phyloP scores from a whole-genome alignment of 1,140 invertebrate species.

The Drosophila nebulosa region DNA sequence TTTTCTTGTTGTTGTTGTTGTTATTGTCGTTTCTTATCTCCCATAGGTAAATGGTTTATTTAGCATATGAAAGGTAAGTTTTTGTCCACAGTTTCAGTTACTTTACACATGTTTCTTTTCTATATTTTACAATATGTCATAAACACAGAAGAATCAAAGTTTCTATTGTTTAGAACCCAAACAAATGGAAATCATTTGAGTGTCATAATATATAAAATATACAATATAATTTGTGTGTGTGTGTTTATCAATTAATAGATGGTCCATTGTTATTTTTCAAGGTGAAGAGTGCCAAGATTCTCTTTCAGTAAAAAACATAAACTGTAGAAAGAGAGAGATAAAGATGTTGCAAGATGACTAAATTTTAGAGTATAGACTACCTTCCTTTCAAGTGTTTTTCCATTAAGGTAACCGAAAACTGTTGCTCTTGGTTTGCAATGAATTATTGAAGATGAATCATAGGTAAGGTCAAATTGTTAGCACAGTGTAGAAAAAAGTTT shows the following conservation, averaged over 20 bases:
- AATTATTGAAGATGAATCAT: no score
- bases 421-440: no score
- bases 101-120: conserved; percentile 19
- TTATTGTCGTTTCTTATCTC: not conserved
- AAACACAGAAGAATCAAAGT: conserved; percentile 32
- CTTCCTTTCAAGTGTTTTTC: no score
- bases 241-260: conserved; percentile 10
- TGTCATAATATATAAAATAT: conserved; percentile 55
- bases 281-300: conserved; percentile 25
- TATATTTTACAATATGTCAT: conserved; percentile 38
- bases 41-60: conserved; percentile 38
- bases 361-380: not conserved
- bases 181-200: conserved; percentile 25
- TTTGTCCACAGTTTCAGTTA: conserved; percentile 30
- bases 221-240: conserved; percentile 4
- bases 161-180: conserved; percentile 31
- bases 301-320: not conserved
- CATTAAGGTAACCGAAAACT: no score
- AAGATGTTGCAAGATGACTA: not conserved
- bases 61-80: conserved; percentile 69
- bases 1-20: not conserved
- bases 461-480: not conserved
- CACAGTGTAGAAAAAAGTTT: not conserved
- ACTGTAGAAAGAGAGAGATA: not conserved
- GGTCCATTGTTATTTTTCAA: conserved; percentile 40